Base-by-base conservation (phyloP, 1,140 invertebrate genomes). In the Leptonema lineaticorne region DNA sequence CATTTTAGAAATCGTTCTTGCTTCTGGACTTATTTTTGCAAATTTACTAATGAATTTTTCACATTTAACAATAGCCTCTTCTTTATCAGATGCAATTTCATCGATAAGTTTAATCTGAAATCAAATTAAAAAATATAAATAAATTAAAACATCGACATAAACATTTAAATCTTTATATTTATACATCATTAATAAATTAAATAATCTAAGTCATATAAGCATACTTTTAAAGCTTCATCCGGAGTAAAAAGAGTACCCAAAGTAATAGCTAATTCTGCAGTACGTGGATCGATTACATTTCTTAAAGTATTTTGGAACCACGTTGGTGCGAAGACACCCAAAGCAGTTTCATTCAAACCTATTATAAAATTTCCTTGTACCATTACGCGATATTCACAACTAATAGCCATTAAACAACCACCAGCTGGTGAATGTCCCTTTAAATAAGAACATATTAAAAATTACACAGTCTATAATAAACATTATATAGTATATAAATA, bases 381-480 rank as follows among this genome's bases (percentile, higher is more conserved):
- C 87, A 95, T 92, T 6, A 91, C 85, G 75, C 93, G 84, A 75
- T 94, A 94, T 79, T 96, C 93, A 78, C 92, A 93, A 53, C 86
- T 86, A 73, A 92, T 83, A 4, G 92, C 84, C 30, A 95, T 70
- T 1, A 94, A 77, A 78, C 92, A 95, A 4, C 93, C 94, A 29
- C 92, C 93, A 22, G 92, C 94, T 37, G 92, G 93, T 65, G 90
- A 85, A 74, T 93, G 88, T 26, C 91, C 91, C 89, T 91, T 69
- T 69, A 62, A 74, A 74, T 70, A 20, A 33, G 29, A 29, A 37
- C 27, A 64, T 37, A 41, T n/a, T n/a, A n/a, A n/a, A n/a, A n/a
- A 8, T 37, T 8, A 37, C 7, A 37, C n/a, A 37, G n/a, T 7
- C 33, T 7, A 8, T 37, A 37, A 37, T 37, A 37, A 37, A 37